These are phyloP conservation scores for Dryococelus australis DNA, from an alignment of 2,888 invertebrate species.

Conservation along the genomic window DNA sequence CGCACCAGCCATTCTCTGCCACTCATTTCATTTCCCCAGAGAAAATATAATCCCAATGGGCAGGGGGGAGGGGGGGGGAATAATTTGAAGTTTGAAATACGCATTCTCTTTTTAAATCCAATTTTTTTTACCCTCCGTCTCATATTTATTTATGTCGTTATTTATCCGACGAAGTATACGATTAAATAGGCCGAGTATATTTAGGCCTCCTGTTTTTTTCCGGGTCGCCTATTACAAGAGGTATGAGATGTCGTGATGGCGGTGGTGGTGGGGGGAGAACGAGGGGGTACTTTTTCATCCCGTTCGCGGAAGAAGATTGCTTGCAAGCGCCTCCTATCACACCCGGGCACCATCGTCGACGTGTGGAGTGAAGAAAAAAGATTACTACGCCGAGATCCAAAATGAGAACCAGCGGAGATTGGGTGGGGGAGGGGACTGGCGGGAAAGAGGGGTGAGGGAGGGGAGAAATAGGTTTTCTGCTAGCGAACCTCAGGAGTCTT, in stretches of 20 bases:
- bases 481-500: not conserved
- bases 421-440: too few relatives aligned
- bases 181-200: not conserved
- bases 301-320: not conserved
- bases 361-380: conserved; percentile 16
- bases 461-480: not conserved
- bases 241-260: too few relatives aligned
- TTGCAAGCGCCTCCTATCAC: not conserved
- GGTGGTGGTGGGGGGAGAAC: too few relatives aligned
- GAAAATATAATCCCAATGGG: too few relatives aligned
- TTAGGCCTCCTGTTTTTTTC: not conserved
- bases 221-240: too few relatives aligned
- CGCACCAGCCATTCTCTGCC: not conserved
- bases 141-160: conserved; percentile 10
- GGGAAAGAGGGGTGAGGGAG: not conserved
- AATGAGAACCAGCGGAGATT: conserved; percentile 2
- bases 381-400: not conserved
- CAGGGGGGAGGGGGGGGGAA: not conserved
- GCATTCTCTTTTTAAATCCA: not conserved
- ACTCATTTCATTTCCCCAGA: not conserved
- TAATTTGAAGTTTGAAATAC: not conserved
- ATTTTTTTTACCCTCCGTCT: not conserved
- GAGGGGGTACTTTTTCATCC: not conserved
- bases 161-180: conserved; percentile 4
- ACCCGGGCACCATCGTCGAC: not conserved